These are phyloP conservation scores for Ichneumon xanthorius DNA, from an alignment of 2,888 invertebrate genomes.

Conservation along the genomic window DNA sequence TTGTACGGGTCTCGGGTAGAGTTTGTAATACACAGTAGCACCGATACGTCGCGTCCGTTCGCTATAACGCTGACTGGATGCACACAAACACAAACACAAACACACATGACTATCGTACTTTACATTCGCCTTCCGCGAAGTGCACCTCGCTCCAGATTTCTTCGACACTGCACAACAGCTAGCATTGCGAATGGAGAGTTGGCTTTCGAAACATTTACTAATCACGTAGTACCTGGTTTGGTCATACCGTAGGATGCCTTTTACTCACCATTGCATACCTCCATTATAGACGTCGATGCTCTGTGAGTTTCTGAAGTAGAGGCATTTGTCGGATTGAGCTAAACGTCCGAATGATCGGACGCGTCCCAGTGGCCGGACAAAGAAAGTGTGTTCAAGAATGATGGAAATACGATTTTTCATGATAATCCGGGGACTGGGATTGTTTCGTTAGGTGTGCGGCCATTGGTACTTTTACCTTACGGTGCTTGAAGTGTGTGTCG, in stretches of 20 bases:
- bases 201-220: constrained; percentile 59
- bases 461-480: too few species aligned
- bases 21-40: constrained; percentile 26
- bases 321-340: not conserved
- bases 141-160: constrained; percentile 64
- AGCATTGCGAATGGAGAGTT: constrained; percentile 45
- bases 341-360: too few species aligned
- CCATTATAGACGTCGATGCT: not conserved
- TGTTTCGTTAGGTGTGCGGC: too few species aligned
- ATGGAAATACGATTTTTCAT: too few species aligned
- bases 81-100: not conserved
- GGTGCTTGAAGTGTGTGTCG: too few species aligned
- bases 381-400: too few species aligned
- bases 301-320: constrained; percentile 1
- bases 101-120: constrained; percentile 31
- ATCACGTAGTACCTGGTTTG: constrained; percentile 28
- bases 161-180: constrained; percentile 29
- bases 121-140: constrained; percentile 61
- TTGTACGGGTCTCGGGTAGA: constrained; percentile 18
- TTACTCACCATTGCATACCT: not conserved
- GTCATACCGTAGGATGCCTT: not conserved
- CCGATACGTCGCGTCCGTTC: constrained; percentile 48
- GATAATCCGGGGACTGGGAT: too few species aligned
- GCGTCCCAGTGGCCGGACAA: too few species aligned
- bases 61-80: constrained; percentile 4